Percentiles rank a stretch among this genome's conserved stretches.
Conservation (phyloP, 2,888 invertebrate species). For the Glyphotaelius pellucidus region DNA sequence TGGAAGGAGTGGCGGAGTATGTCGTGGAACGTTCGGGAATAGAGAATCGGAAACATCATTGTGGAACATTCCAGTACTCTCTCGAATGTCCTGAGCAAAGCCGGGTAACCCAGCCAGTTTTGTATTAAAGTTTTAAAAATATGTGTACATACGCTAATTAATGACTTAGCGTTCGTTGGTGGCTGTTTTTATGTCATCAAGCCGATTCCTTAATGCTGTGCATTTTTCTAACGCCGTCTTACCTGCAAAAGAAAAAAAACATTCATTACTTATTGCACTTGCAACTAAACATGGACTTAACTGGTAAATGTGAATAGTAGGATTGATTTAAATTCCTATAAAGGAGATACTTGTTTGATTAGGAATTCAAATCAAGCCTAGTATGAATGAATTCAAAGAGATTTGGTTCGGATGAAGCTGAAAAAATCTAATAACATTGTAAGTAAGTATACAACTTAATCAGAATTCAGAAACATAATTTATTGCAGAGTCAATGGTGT, state of each 20-base stretch:
- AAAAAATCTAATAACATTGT: neutral
- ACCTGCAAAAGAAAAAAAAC: constrained; percentile 27
- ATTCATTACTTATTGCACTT: neutral
- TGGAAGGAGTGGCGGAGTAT: too few species aligned
- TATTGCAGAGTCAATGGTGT: neutral
- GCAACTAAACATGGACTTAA: neutral
- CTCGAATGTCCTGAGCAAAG: too few species aligned
- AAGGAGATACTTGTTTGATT: constrained; percentile 8
- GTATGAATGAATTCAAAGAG: neutral
- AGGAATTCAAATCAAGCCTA: neutral
- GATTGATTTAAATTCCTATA: neutral
- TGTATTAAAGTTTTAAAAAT: neutral
- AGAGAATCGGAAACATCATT: too few species aligned
- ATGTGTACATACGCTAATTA: neutral
- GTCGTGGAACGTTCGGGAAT: too few species aligned
- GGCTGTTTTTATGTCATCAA: neutral
- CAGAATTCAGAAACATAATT: neutral
- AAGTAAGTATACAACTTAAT: neutral
- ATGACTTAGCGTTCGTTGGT: neutral
- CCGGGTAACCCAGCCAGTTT: neutral
- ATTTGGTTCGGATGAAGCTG: neutral
- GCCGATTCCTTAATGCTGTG: neutral
- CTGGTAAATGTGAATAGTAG: neutral
- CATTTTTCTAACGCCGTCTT: constrained; percentile 8
- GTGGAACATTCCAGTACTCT: too few species aligned